Conservation (phyloP, 2,797 vertebrate genomes). For the Enteromius fasciolatus region DNA sequence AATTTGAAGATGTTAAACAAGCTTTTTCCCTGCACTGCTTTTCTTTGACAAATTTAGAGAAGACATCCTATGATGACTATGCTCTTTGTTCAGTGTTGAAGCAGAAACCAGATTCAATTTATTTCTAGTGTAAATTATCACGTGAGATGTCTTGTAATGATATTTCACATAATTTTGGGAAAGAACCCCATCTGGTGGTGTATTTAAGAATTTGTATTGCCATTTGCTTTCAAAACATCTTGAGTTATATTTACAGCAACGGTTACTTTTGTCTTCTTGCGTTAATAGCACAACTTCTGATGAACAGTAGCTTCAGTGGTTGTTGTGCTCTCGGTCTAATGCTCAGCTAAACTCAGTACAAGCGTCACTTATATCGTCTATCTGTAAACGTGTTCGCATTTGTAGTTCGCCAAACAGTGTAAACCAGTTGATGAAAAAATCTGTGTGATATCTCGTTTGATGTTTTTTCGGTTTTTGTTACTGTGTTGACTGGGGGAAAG, state of each 20-base stretch:
- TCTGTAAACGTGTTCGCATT: not conserved
- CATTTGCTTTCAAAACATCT: not conserved
- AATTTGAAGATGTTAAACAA: no score
- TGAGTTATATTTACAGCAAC: not conserved
- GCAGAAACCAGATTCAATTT: not conserved
- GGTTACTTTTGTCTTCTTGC: not conserved
- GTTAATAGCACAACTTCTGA: not conserved
- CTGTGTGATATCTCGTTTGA: not conserved
- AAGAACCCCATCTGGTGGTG: constrained; percentile 12
- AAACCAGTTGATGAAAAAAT: not conserved
- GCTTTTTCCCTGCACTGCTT: not conserved
- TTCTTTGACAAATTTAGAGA: not conserved
- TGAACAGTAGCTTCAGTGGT: not conserved
- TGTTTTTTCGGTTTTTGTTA: constrained; percentile 16
- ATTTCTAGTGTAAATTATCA: not conserved
- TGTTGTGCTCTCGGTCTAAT: not conserved
- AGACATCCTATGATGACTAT: not conserved
- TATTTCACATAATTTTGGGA: not conserved
- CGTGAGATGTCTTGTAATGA: not conserved
- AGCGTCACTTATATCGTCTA: not conserved
- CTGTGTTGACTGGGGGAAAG: constrained; percentile 17
- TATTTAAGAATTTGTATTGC: not conserved
- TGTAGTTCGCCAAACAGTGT: not conserved
- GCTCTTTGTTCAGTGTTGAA: not conserved
- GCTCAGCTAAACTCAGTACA: not conserved